phyloP scores from a whole-genome alignment of 2,888 invertebrate species.

The Leuctra nigra region DNA sequence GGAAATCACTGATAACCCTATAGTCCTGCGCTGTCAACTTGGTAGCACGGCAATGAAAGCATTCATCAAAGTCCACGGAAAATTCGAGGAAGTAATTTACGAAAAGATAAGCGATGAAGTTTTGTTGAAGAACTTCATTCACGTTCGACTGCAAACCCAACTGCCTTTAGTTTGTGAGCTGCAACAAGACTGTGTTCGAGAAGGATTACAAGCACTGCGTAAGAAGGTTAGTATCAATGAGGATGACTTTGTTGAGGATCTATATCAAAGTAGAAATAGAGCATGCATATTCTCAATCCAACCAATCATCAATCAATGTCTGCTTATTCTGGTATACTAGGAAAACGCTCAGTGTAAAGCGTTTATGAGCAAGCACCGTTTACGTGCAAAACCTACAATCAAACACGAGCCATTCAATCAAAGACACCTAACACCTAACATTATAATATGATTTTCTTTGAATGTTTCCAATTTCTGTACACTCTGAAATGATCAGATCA shows the following conservation, averaged over 20 bases:
- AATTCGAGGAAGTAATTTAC: slow-evolving; percentile 58
- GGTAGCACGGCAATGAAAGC: slow-evolving; percentile 53
- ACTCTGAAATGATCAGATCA: too few species aligned
- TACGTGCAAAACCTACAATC: neutral
- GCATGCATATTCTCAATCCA: too few species aligned
- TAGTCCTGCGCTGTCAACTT: slow-evolving; percentile 53
- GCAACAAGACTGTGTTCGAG: slow-evolving; percentile 37
- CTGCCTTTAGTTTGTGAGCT: slow-evolving; percentile 60
- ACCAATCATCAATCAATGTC: too few species aligned
- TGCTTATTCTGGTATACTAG: too few species aligned
- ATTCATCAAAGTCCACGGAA: slow-evolving; percentile 63
- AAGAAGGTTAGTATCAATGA: slow-evolving; percentile 58
- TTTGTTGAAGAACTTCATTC: slow-evolving; percentile 61
- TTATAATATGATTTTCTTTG: too few species aligned
- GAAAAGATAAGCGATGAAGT: slow-evolving; percentile 56
- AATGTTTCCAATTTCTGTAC: too few species aligned
- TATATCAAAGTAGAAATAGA: too few species aligned
- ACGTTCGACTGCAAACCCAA: slow-evolving; percentile 59
- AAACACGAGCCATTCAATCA: neutral
- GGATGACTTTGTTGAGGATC: too few species aligned
- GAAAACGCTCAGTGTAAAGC: too few species aligned
- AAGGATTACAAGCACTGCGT: slow-evolving; percentile 54
- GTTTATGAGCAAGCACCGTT: too few species aligned
- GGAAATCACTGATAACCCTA: slow-evolving; percentile 48
- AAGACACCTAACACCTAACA: too few species aligned